Base-by-base conservation (phyloP, 2,113 vertebrate genomes). In the Crotalus tigris region DNA sequence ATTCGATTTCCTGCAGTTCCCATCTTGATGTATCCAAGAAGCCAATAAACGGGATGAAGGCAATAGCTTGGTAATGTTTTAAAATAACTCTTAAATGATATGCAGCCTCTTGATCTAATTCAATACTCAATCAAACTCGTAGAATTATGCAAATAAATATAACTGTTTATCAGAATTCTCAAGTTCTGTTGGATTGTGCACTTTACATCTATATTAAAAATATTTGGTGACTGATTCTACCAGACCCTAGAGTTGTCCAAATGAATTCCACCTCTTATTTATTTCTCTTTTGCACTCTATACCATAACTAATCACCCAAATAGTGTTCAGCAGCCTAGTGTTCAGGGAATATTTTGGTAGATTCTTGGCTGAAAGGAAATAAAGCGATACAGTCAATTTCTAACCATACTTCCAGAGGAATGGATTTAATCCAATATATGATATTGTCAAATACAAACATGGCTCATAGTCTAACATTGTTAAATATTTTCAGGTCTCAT, bases 151-250 rank as follows among this genome's bases (percentile, higher is more conserved):
- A 95, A 95, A 96, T 96, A 96, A 97, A 96, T 96, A 96, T 93
- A 96, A 93, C 94, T 96, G 96, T 96, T 97, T 96, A 94, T 96
- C 94, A 93, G 93, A 93, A 93, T 55, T 89, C 88, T 94, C 92
- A 96, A 96, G 95, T 95, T 96, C 94, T 95, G 93, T 96, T 94
- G 95, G 94, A 97, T 94, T 93, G 87, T 94, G 93, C 96, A 91
- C 15, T 59, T 81, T 44, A 39, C 17, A 81, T 21, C 91, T 49
- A 29, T 46, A 17, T 93, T 95, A 57, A 92, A 39, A 49, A 24
- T 57, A 8, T 92, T 91, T 91, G 95, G 89, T 91, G 93, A 93
- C 85, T 81, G 58, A 69, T 89, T 44, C 75, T 19, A 39, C 6
- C 69, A 75, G 69, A 75, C n/a, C n/a, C 69, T 33, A 81, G 33